Base-by-base conservation (phyloP, 2,888 invertebrate species). In the Eilema sororculum region DNA sequence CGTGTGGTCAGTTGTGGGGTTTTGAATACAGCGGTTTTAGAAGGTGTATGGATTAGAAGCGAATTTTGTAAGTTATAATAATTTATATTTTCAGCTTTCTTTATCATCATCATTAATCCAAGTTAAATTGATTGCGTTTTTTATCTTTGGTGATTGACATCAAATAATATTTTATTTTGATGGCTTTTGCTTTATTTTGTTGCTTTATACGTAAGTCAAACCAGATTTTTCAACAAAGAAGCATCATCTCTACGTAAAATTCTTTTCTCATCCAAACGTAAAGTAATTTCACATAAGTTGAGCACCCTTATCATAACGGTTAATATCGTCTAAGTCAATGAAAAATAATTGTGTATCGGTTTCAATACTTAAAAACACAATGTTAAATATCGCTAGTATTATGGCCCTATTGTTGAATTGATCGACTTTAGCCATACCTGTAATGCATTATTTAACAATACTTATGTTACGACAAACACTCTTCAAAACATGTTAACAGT, bases 1-100 rank as follows among this genome's bases (percentile, higher is more conserved):
- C 87, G 91, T 92, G 89, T 90, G 92, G 92, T 86, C 91, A 69
- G 20, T 22, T 46, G 67, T 67, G 20, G 76, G 84, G 89, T 82
- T 74, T 72, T 4, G 28, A 69, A 75, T 73, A 6, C 12, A 68
- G 86, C 83, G 83, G 65, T 59, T 65, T 5, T 20, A 46, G 33
- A 8, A 13, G 58, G 5, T n/a, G 13, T 46, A 70, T 41, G 22
- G 58, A 22, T 25, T 30, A 30, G 6, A 9, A 20, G 24, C 37
- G 2, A 2, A 9, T 16, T 41, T 41, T 52, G 52, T n/a, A 4
- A 9, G 1, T 8, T 2, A 52, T n/a, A n/a, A n/a, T 2, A 20
- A 16, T 41, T 46, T 3, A 33, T 33, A 6, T 33, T 33, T 6
- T 8, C 8, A 5, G 28, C 28, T 33, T 33, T 28, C 28, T 28